phyloP scores from a whole-genome alignment of 2,888 invertebrate genomes.

The Phaonia tiefii region DNA sequence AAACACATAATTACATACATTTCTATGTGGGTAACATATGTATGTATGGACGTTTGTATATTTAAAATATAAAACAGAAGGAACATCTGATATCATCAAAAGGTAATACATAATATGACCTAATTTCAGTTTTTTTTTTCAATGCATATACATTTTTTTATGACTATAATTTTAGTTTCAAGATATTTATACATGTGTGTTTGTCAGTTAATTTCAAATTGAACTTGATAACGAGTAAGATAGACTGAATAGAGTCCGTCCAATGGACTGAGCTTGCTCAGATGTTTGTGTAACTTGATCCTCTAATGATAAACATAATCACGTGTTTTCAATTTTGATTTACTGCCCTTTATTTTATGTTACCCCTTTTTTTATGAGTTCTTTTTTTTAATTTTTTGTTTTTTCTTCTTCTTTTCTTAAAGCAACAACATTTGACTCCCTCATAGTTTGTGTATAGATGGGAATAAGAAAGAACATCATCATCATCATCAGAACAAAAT shows the following conservation, averaged over 20 bases:
- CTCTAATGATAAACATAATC: slow-evolving; percentile 64
- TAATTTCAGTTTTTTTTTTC: slow-evolving; percentile 52
- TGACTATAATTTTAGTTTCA: slow-evolving; percentile 20
- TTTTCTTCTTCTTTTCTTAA: not conserved
- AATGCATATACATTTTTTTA: slow-evolving; percentile 6
- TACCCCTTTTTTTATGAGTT: slow-evolving; percentile 13
- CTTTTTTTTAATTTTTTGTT: slow-evolving; percentile 23
- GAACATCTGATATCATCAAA: slow-evolving; percentile 29
- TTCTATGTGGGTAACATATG: not conserved
- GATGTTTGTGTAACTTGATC: slow-evolving; percentile 56
- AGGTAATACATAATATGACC: slow-evolving; percentile 61
- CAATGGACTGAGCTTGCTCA: no score
- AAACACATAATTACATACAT: not conserved
- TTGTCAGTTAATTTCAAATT: slow-evolving; percentile 13
- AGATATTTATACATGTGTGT: not conserved
- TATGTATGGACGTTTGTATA: no score
- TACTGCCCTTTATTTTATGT: slow-evolving; percentile 38
- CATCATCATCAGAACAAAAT: slow-evolving; percentile 6
- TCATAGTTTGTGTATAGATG: not conserved
- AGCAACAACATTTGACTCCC: slow-evolving; percentile 41
- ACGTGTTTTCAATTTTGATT: slow-evolving; percentile 64
- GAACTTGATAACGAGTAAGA: no score
- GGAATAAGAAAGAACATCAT: not conserved
- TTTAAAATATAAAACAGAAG: not conserved
- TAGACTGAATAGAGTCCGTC: no score